phyloP scores from a whole-genome alignment of 2,797 vertebrate genomes.

The Rhynchotus rufescens region DNA sequence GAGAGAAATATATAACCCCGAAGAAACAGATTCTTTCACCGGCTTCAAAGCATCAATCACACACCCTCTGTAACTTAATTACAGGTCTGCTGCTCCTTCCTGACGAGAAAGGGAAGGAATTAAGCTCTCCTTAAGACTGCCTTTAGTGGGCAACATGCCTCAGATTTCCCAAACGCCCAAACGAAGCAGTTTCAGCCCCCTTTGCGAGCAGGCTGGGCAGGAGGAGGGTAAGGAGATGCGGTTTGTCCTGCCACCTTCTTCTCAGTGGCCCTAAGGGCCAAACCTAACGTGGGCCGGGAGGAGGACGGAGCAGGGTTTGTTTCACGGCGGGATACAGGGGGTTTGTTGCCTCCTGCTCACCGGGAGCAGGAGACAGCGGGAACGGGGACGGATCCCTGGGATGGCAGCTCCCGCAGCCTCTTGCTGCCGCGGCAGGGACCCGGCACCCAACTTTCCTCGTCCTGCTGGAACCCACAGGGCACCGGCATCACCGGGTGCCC shows the following conservation, averaged over 20 bases:
- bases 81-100: conserved; percentile 12
- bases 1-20: conserved; percentile 37
- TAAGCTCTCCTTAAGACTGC: conserved; percentile 6
- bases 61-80: conserved; percentile 23
- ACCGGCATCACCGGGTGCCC: too few species aligned
- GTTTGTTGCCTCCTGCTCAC: background rate
- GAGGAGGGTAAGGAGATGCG: background rate
- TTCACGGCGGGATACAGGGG: background rate
- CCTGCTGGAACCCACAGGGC: too few species aligned
- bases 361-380: fast-evolving
- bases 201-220: background rate
- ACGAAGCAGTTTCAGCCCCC: background rate
- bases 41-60: conserved; percentile 34
- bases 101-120: background rate
- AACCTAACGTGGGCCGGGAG: background rate
- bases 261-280: background rate
- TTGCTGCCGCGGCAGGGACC: too few species aligned
- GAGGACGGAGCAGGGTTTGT: background rate
- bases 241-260: background rate
- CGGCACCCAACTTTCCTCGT: too few species aligned
- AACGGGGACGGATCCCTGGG: background rate
- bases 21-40: conserved; percentile 56
- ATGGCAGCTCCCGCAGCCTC: background rate
- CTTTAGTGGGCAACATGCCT: background rate
- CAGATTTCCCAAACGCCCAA: conserved; percentile 3